Conservation (phyloP, 2,797 vertebrate species). For the Cygnus olor region DNA sequence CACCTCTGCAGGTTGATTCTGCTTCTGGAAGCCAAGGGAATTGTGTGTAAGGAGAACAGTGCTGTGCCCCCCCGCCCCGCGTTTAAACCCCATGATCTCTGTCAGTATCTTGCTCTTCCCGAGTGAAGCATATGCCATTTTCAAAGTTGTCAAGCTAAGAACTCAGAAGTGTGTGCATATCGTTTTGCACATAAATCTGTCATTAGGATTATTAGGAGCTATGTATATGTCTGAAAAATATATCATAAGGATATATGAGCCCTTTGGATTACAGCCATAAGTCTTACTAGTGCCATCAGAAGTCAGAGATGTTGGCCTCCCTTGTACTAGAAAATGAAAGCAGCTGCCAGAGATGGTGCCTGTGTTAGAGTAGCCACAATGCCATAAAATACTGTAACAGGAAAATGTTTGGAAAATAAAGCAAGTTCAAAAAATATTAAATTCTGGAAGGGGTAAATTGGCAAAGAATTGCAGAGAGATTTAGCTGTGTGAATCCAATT, state of each 20-base stretch:
- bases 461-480: not conserved
- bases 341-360: not conserved
- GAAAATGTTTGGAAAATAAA: slow-evolving; percentile 15
- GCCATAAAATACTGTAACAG: not conserved
- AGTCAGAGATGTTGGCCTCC: not conserved
- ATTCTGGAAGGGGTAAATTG: slow-evolving; percentile 20
- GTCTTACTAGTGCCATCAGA: not conserved
- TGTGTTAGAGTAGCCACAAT: not conserved
- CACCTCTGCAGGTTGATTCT: not conserved
- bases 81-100: not conserved
- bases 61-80: fast-evolving
- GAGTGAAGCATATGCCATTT: not conserved
- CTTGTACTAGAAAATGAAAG: not conserved
- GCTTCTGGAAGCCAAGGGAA: not conserved
- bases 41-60: not conserved
- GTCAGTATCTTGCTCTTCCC: not conserved
- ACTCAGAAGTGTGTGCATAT: not conserved
- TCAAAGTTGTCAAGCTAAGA: not conserved
- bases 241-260: not conserved
- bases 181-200: not conserved
- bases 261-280: not conserved
- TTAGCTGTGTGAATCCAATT: slow-evolving; percentile 52
- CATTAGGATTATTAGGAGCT: not conserved
- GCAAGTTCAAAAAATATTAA: not conserved
- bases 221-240: not conserved